These are phyloP conservation scores for Propithecus deckenii DNA, from an alignment of 2,797 vertebrate genomes.

Conservation along the genomic window DNA sequence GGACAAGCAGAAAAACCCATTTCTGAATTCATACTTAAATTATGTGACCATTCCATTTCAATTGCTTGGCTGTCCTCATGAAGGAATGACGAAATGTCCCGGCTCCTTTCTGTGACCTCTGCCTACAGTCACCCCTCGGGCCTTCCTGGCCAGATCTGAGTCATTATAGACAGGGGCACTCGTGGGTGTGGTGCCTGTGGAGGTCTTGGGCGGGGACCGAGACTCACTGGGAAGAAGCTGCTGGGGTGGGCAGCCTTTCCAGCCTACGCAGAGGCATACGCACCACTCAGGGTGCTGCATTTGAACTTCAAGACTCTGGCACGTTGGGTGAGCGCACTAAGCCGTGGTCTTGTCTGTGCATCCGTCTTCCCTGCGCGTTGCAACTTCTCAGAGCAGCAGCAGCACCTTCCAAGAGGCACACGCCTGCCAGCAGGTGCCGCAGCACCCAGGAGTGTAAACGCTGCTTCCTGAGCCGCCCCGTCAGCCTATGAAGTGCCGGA, in stretches of 20 bases:
- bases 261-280: no score
- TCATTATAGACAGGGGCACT: no score
- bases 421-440: background rate
- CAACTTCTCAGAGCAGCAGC: background rate
- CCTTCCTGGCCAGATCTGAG: background rate
- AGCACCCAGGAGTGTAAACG: background rate
- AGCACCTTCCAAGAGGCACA: background rate
- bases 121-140: fast-evolving
- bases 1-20: background rate
- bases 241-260: background rate
- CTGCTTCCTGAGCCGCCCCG: background rate
- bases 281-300: background rate
- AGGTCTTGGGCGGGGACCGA: no score
- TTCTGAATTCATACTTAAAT: background rate
- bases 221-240: fast-evolving
- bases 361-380: background rate
- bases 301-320: background rate
- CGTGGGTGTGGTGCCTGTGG: no score
- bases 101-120: background rate
- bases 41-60: background rate
- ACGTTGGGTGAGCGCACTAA: background rate
- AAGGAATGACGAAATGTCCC: background rate
- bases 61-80: no score
- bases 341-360: background rate
- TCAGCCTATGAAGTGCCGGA: background rate